Evolutionary conservation across 2,888 invertebrate species (phyloP), one percentile per base, ranked within the genome.

Genomic region (Machimus atricapillus): DNA sequence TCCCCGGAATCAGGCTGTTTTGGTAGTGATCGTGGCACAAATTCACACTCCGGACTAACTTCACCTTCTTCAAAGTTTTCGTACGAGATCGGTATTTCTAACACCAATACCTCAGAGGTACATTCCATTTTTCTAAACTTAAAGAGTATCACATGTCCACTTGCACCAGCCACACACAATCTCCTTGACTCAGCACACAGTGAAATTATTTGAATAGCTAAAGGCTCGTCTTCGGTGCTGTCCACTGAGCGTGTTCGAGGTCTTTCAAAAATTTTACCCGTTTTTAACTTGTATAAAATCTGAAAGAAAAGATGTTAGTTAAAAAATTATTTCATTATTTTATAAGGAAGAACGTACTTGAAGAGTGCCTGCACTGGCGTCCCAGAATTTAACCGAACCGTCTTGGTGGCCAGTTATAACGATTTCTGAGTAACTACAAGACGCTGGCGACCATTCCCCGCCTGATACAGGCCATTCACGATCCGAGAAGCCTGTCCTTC

Each of bases 371-470:
- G 98, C 98, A 91, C 98, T 98, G 78, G 98, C 98, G 93, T 99
- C 99, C 99, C 99, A 99, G 93, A 99, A 99, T 93, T 99, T 99
- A 87, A 99, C 94, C 91, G 98, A 98, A 85, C 99, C 99, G 93
- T 99, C 99, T 89, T 98, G 97, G 93, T 99, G 99, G 83, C 99
- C 99, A n/a, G 99, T 99, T 90, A 99, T 95, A 90, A 99, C 97
- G 91, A 99, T 97, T 94, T 99, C 99, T 91, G 98, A 97, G 93
- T 99, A 99, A 92, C 98, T 98, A 93, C 98, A 98, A 87, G 98
- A 97, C 90, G 97, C 96, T 86, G 98, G 96, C 89, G 98, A 97
- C 97, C 98, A 98, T 92, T 97, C 97, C 86, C 99, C 99, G 66
- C 99, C 99, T 90, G 96, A 96, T 90, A 99, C 95, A 87, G 99